Evolutionary conservation across 2,797 vertebrate genomes (phyloP), one percentile per base, ranked within the genome.

Genomic region (Gymnothorax javanicus): DNA sequence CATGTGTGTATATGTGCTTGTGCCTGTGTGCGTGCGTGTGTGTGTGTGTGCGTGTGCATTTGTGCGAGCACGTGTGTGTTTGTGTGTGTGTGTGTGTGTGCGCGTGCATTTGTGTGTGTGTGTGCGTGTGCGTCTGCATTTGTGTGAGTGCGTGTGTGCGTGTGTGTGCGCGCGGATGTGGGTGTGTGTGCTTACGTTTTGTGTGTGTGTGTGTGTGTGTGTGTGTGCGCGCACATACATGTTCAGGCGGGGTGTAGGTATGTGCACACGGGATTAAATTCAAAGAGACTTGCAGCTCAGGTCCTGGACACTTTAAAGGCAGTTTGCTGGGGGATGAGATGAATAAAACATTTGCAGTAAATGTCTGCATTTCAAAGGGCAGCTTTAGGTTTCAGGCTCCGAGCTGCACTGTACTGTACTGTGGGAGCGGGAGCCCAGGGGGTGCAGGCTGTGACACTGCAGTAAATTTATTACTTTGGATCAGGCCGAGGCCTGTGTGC

Each of bases 301-400:
- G 52, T 87, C 84, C 67, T 59, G 84, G 84, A 86, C 67, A n/a
- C 86, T 90, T 60, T 88, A 20, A 33, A 64, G 57, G 73, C 20
- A 13, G 84, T 84, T 90, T 88, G 54, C 59, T 73, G 85, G 77
- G 54, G 84, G 12, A 77, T n/a, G 73, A 75, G 84, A 86, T 89
- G 86, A 88, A 88, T 86, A 86, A 86, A 60, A 59, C 62, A 88
- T 87, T 77, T 23, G 57, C 86, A 60, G 54, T 59, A 64, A 73
- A 57, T 84, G 84, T 77, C 85, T 73, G 77, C 71, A 71, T 85
- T 85, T 86, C 67, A 86, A 83, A 87, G 86, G 15, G n/a, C 54
- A 62, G 85, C 12, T 20, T 87, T 82, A 52, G 23, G 57, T 77
- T 85, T 25, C 50, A 50, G 50, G 43, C 83, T 58, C 85, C 57